Percentiles rank a stretch among this genome's conserved stretches.
Evolutionary conservation across 1,140 invertebrate genomes (phyloP).

Genomic region (Caerostris darwini): DNA sequence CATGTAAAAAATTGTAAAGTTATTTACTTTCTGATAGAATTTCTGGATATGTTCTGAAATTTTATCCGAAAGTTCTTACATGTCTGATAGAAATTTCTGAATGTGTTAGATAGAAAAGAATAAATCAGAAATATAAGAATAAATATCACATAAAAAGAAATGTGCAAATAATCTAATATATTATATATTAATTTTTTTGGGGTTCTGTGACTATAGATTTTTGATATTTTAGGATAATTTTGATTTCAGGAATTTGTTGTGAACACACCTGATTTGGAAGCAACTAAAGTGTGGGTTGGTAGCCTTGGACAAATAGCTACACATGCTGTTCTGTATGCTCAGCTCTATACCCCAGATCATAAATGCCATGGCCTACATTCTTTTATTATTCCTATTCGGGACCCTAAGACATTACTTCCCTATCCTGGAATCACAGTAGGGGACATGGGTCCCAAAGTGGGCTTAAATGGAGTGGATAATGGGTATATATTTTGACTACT

Average conservation of each 20-base stretch:
- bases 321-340: constrained; percentile 93
- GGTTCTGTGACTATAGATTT: too few relatives aligned
- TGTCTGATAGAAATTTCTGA: too few relatives aligned
- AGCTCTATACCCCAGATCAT: constrained; percentile 90
- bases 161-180: too few relatives aligned
- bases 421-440: constrained; percentile 90
- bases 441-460: constrained; percentile 94
- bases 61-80: too few relatives aligned
- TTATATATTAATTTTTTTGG: too few relatives aligned
- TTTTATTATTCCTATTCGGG: constrained; percentile 91
- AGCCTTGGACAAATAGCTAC: constrained; percentile 94
- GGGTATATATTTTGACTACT: constrained; percentile 84
- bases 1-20: too few relatives aligned
- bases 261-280: constrained; percentile 95
- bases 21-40: too few relatives aligned
- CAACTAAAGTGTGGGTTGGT: constrained; percentile 97
- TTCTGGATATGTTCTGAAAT: too few relatives aligned
- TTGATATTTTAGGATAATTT: background rate
- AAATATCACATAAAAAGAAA: too few relatives aligned
- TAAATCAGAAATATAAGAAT: too few relatives aligned
- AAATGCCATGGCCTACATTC: constrained; percentile 92
- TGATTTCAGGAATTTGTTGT: constrained; percentile 89
- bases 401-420: constrained; percentile 88
- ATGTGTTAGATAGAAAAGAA: too few relatives aligned
- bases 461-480: constrained; percentile 94